phyloP scores from a whole-genome alignment of 92 coral and sea anemone genomes.

The Zoanthus sansibaricus region DNA sequence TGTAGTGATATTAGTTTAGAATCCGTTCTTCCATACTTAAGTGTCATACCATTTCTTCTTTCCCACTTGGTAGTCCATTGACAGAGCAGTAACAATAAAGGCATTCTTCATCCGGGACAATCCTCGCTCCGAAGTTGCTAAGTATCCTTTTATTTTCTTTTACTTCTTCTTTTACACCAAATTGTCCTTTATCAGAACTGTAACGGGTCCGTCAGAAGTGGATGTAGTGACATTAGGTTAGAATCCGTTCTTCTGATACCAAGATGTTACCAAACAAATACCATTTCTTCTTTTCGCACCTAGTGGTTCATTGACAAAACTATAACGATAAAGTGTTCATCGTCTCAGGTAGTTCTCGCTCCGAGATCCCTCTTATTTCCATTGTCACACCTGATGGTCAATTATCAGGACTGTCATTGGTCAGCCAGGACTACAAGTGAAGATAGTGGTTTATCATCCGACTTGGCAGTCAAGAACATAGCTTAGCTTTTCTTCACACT shows the following conservation, averaged over 20 bases:
- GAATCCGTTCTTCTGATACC: background rate
- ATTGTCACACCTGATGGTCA: conserved; percentile 8
- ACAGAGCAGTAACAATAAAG: background rate
- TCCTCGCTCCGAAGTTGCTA: background rate
- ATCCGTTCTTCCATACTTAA: background rate
- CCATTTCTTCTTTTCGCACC: background rate
- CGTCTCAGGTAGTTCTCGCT: background rate
- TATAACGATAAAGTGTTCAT: background rate
- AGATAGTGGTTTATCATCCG: background rate
- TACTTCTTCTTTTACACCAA: background rate
- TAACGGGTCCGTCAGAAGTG: background rate
- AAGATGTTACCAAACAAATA: background rate
- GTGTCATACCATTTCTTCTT: background rate
- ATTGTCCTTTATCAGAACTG: background rate
- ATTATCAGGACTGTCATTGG: conserved; percentile 4
- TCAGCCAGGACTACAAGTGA: background rate
- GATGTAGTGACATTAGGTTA: background rate
- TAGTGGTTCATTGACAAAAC: background rate
- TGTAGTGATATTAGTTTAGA: background rate
- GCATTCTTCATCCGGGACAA: background rate
- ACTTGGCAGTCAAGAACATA: background rate
- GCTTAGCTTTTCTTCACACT: too few relatives aligned
- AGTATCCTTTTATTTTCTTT: too few relatives aligned
- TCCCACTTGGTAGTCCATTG: background rate
- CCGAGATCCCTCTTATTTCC: background rate